Evolutionary conservation across 2,797 vertebrate genomes (phyloP).

Genomic region (Remorina albescens): DNA sequence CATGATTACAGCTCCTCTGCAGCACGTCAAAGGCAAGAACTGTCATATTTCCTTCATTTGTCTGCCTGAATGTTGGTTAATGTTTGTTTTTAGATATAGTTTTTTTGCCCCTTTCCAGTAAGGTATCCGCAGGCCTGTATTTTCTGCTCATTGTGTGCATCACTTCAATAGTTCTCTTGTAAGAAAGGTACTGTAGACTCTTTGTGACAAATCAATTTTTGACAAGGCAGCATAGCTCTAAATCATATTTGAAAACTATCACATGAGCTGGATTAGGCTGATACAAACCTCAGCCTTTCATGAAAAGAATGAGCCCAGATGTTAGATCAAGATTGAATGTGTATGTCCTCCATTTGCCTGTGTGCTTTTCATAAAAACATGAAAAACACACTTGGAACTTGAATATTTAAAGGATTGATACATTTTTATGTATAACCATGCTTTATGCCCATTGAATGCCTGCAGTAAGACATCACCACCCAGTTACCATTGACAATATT

Average conservation of each 20-base stretch:
- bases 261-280: constrained; percentile 6
- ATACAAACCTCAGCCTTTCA: constrained; percentile 13
- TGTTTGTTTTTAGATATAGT: neutral
- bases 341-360: neutral
- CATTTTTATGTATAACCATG: neutral
- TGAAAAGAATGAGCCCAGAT: neutral
- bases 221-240: constrained; percentile 1
- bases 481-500: no score
- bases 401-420: neutral
- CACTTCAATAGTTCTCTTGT: constrained; percentile 3
- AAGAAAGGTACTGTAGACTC: neutral
- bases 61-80: constrained; percentile 26
- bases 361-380: neutral
- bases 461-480: neutral
- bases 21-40: constrained; percentile 20
- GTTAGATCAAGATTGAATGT: neutral
- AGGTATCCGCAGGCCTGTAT: neutral
- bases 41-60: constrained; percentile 8
- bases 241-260: constrained; percentile 15
- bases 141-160: neutral
- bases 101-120: constrained; percentile 2
- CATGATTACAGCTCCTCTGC: constrained; percentile 18
- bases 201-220: constrained; percentile 24
- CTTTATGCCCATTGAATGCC: neutral
- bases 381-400: neutral